Evolutionary conservation across 2,888 invertebrate genomes (phyloP), one percentile per base, ranked within the genome.

Genomic region (Nymphalis urticae): DNA sequence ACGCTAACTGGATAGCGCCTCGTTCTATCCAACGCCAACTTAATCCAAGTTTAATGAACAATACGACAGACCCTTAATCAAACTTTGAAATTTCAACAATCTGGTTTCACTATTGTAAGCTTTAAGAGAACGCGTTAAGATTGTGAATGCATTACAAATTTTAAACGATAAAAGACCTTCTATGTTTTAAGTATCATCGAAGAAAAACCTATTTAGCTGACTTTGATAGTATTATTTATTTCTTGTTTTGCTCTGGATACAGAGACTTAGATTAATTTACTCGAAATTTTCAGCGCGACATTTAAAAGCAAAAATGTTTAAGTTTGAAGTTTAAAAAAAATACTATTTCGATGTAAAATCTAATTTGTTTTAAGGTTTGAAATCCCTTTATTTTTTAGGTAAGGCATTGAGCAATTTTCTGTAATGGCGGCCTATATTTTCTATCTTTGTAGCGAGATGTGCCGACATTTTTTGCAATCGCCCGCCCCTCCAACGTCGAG

Each of bases 1-100:
- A 85, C 90, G 90, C 90, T 93, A 92, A 93, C 93, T 92, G 93
- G 87, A 88, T 87, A 85, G 83, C 87, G 87, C 90, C 93, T 93
- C 93, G 93, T 94, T 94, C 83, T 84, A 88, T 83, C 84, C 88
- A 87, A 85, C 87, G 87, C 89, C 90, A 93, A 90, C 92, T 93
- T 90, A 93, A 93, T 93, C 92, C 92, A 93, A 92, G 90, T 93
- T 93, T 91, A 93, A 93, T 93, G 91, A 93, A 93, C 93, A 93
- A 92, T 91, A 89, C 89, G 93, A 93, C 93, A 92, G 92, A 85
- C 89, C 89, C 88, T 93, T 93, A 92, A 93, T 93, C 92, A 93
- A 93, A 93, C 91, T 91, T 92, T 89, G 89, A 81, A 88, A 86
- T 88, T 88, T 83, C 84, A 80, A 85, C 84, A 80, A 80, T 76